A percentile compares a stretch with the other conserved stretches of the same genome.
These are phyloP conservation scores for Myzus persicae DNA, from an alignment of 1,140 invertebrate species.

Conservation along the genomic window DNA sequence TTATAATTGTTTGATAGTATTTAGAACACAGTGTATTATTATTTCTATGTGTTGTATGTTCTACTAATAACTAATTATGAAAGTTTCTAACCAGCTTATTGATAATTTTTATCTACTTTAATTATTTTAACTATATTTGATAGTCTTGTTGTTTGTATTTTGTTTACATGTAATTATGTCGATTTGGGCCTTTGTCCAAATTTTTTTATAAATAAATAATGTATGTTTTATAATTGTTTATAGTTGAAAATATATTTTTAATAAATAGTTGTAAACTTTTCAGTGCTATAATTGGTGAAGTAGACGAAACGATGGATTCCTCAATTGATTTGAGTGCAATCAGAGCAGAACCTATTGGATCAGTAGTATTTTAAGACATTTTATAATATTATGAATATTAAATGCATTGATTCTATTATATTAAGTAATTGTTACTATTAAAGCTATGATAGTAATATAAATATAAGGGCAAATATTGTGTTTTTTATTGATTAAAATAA, in stretches of 20 bases:
- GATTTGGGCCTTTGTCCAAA: background rate
- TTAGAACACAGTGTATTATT: background rate
- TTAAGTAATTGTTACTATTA: slow-evolving; percentile 28
- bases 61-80: background rate
- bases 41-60: background rate
- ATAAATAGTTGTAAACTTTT: slow-evolving; percentile 62
- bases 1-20: too few relatives aligned
- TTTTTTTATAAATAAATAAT: background rate
- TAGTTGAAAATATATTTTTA: background rate
- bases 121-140: background rate
- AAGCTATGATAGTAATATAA: slow-evolving; percentile 47
- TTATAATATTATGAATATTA: slow-evolving; percentile 19
- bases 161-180: background rate
- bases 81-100: background rate
- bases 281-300: slow-evolving; percentile 88
- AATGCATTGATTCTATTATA: slow-evolving; percentile 32
- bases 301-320: slow-evolving; percentile 90
- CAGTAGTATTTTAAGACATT: slow-evolving; percentile 77
- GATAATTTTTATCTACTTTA: background rate
- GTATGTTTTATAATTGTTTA: background rate
- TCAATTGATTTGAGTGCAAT: slow-evolving; percentile 84
- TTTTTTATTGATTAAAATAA: slow-evolving; percentile 13
- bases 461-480: background rate
- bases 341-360: slow-evolving; percentile 87
- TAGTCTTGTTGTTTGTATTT: background rate